Percentiles rank a stretch among this genome's conserved stretches.
Conservation (phyloP, 2,113 vertebrate genomes). For the Mus spicilegus region DNA sequence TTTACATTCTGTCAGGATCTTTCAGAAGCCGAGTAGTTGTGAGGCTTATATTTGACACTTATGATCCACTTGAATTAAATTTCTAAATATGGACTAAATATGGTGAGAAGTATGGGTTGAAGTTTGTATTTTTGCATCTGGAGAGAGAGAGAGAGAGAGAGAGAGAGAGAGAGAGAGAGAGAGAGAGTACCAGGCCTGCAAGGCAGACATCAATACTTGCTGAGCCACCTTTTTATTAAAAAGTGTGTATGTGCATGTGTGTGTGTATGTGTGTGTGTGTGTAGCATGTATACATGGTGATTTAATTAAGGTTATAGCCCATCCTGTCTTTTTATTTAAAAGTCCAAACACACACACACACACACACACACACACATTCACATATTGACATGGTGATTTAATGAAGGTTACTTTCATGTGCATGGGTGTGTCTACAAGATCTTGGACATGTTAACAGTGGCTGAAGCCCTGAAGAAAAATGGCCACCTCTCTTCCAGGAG, state of each 20-base stretch:
- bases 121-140: not conserved
- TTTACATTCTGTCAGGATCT: too few relatives aligned
- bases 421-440: not conserved
- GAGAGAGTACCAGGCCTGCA: not conserved
- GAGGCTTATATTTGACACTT: constrained; percentile 1
- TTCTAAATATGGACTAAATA: not conserved
- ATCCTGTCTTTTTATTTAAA: not conserved
- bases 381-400: not conserved
- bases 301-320: too few relatives aligned
- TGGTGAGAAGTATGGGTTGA: not conserved
- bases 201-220: not conserved
- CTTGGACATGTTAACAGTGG: not conserved
- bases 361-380: not conserved
- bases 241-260: too few relatives aligned
- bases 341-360: not conserved
- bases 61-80: not conserved
- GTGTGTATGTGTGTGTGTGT: too few relatives aligned
- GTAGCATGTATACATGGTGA: too few relatives aligned
- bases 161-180: too few relatives aligned
- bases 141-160: too few relatives aligned
- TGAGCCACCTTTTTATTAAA: not conserved
- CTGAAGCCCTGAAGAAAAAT: not conserved
- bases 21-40: not conserved
- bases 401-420: not conserved
- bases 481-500: not conserved